These are phyloP conservation scores for Istiophorus platypterus DNA, from an alignment of 2,113 vertebrate genomes.

Conservation along the genomic window DNA sequence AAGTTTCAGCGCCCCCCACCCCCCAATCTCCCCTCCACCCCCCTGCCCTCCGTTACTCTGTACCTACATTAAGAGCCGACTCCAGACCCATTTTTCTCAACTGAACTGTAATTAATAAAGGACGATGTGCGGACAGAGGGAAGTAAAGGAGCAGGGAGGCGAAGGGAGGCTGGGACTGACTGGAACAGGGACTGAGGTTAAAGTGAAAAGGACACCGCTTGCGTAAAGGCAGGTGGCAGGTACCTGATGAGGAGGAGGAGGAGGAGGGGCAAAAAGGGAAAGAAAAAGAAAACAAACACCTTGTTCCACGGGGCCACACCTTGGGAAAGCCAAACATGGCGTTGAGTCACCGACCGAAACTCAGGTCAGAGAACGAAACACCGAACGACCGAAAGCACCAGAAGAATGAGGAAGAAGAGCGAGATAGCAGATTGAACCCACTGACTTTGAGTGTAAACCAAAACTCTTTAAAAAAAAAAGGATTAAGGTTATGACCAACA, in stretches of 20 bases:
- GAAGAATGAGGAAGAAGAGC: neutral
- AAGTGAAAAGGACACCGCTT: neutral
- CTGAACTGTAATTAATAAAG: conserved; percentile 68
- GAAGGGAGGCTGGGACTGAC: conserved; percentile 29
- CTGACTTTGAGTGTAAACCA: neutral
- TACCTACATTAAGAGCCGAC: conserved; percentile 43
- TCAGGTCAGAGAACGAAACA: conserved; percentile 37
- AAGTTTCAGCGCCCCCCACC: conserved; percentile 6
- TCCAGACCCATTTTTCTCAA: conserved; percentile 42
- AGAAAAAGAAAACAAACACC: too few species aligned
- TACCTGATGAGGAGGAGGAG: conserved; percentile 52
- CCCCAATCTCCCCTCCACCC: too few species aligned
- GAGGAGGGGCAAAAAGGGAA: too few species aligned
- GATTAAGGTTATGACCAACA: neutral
- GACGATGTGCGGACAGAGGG: conserved; percentile 50
- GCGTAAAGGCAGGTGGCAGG: neutral
- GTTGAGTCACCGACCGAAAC: conserved; percentile 82
- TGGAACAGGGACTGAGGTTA: neutral
- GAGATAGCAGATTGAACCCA: accelerated
- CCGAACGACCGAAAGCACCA: neutral
- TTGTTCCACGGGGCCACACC: conserved; percentile 78
- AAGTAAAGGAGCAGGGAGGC: conserved; percentile 22
- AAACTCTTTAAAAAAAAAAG: neutral
- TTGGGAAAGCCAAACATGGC: conserved; percentile 75
- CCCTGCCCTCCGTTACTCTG: conserved; percentile 25